Evolutionary conservation across 2,797 vertebrate genomes (phyloP).

Genomic region (Xenopus petersii): DNA sequence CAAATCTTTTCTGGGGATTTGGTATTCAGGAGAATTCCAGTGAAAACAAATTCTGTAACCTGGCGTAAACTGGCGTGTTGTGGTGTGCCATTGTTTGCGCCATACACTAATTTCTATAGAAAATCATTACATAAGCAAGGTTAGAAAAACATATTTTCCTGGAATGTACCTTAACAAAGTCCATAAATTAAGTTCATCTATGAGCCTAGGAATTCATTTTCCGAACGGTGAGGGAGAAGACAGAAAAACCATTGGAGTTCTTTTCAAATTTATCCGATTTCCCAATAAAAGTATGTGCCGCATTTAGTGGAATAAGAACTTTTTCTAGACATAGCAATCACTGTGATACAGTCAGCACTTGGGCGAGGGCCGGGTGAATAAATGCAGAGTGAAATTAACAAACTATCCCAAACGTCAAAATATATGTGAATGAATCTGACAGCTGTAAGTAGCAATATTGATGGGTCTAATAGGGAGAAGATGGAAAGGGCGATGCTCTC

Average conservation of each 20-base stretch:
- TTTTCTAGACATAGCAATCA: constrained; percentile 39
- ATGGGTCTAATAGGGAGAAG: constrained; percentile 2
- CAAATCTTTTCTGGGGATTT: no score
- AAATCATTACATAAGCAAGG: no score
- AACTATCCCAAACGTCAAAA: constrained; percentile 41
- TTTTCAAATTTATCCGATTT: constrained; percentile 6
- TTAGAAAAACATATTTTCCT: no score
- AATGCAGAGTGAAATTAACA: constrained; percentile 35
- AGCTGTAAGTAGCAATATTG: constrained; percentile 31
- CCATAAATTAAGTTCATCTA: constrained; percentile 1
- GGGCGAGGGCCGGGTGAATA: constrained; percentile 31
- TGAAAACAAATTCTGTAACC: no score
- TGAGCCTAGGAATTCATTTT: background rate
- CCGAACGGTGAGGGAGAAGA: constrained; percentile 1
- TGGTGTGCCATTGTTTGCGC: no score
- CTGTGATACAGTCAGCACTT: constrained; percentile 37
- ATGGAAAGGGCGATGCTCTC: background rate
- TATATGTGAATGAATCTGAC: constrained; percentile 35
- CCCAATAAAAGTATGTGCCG: constrained; percentile 17
- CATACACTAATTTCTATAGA: no score
- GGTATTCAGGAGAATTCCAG: no score
- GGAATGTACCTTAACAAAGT: no score
- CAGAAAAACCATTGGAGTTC: background rate
- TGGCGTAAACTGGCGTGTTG: no score
- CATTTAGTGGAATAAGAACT: background rate